Evolutionary conservation across 37 sponge, comb jelly and placozoan genomes (phyloP).

Genomic region (Hexactinellida sp.): DNA sequence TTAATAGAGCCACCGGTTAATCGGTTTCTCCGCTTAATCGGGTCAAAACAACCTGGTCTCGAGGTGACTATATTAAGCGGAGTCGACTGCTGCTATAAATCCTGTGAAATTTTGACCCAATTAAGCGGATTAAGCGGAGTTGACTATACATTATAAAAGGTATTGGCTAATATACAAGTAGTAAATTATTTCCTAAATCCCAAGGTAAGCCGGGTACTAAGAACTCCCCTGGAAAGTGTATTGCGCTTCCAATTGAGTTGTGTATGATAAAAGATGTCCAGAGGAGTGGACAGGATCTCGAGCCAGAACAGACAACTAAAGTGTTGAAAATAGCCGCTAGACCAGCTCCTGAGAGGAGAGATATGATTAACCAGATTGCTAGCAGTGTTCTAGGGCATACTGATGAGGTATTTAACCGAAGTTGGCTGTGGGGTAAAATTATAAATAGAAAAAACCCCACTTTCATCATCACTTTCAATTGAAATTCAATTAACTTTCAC

Average conservation of each 20-base stretch:
- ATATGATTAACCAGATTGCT: background rate
- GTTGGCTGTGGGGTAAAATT: too few relatives aligned
- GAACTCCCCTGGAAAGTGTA: background rate
- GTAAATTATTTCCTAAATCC: too few relatives aligned
- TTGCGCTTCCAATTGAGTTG: background rate
- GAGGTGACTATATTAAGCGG: too few relatives aligned
- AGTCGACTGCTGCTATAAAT: background rate
- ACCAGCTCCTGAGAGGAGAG: background rate
- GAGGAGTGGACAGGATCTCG: background rate
- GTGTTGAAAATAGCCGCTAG: background rate
- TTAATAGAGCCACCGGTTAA: too few relatives aligned
- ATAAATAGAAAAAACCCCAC: too few relatives aligned
- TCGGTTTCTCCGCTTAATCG: too few relatives aligned
- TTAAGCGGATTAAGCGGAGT: background rate
- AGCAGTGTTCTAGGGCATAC: background rate
- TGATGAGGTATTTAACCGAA: background rate
- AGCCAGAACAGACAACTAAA: background rate
- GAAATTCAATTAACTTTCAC: too few relatives aligned
- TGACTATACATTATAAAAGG: background rate
- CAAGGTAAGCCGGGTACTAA: background rate
- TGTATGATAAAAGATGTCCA: slow-evolving; percentile 5
- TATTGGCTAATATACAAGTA: background rate
- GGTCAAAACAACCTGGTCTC: too few relatives aligned
- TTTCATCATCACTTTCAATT: too few relatives aligned
- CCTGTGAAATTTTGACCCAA: too few relatives aligned